These are phyloP conservation scores for Sebastes vulpes DNA, from an alignment of 2,797 vertebrate genomes.

Conservation along the genomic window DNA sequence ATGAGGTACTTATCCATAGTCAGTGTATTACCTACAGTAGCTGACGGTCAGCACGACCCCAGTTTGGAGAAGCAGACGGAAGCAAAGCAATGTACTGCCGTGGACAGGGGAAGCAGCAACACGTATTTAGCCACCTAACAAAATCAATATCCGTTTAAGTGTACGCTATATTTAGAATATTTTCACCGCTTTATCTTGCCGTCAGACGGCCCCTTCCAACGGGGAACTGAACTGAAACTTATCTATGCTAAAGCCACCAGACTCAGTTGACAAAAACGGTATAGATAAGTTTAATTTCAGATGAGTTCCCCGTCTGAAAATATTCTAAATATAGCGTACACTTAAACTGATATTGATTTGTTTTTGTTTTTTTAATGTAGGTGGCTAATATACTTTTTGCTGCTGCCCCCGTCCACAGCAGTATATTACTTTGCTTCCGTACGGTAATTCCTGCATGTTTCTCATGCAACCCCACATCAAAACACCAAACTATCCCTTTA, in stretches of 20 bases:
- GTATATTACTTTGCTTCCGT: neutral
- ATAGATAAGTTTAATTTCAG: neutral
- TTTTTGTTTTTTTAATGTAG: neutral
- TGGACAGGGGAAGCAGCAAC: too few species aligned
- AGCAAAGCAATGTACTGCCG: neutral
- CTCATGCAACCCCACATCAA: neutral
- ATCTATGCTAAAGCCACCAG: neutral
- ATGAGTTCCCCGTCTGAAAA: neutral
- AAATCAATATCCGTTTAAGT: neutral
- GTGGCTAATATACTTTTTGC: neutral
- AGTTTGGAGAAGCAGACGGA: neutral
- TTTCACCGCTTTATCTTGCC: neutral
- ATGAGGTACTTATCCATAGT: too few species aligned
- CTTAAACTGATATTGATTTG: neutral
- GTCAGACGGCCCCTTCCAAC: neutral
- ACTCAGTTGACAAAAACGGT: neutral
- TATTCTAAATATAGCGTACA: neutral
- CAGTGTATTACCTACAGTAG: too few species aligned
- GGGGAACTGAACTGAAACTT: neutral
- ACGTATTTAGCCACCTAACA: neutral
- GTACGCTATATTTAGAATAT: neutral
- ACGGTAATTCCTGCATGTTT: neutral
- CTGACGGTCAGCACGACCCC: neutral
- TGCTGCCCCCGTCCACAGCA: neutral
- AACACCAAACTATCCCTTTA: neutral